Percentiles rank a stretch among this genome's conserved stretches.
Conservation (phyloP, 2,888 invertebrate genomes). For the Eupithecia abbreviata region DNA sequence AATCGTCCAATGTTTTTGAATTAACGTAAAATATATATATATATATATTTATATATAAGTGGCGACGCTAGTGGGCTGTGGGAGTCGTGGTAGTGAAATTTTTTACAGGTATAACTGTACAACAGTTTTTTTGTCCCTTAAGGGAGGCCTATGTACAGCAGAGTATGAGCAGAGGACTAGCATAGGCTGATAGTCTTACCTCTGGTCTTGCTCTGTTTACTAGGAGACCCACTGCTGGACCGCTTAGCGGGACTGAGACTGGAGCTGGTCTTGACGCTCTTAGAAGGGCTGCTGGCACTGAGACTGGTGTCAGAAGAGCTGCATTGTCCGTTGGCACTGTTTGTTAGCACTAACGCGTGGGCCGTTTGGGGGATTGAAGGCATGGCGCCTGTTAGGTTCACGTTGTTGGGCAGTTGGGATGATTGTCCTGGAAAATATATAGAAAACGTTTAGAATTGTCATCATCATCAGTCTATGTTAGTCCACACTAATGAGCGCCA, state of each 20-base stretch:
- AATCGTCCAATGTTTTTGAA: too few species aligned
- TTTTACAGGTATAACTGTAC: too few species aligned
- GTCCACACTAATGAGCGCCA: too few species aligned
- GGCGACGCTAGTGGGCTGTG: too few species aligned
- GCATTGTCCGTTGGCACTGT: constrained; percentile 75
- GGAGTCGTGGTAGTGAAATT: too few species aligned
- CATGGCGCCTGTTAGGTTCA: constrained; percentile 66
- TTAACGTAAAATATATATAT: too few species aligned
- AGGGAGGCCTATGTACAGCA: not conserved
- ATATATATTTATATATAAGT: too few species aligned
- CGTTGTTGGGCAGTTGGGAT: constrained; percentile 71
- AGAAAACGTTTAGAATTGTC: not conserved
- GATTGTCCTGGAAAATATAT: constrained; percentile 55
- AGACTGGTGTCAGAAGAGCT: constrained; percentile 83
- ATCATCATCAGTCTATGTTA: too few species aligned
- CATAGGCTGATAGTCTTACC: constrained; percentile 76
- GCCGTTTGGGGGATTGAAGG: constrained; percentile 71
- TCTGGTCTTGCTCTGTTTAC: constrained; percentile 90
- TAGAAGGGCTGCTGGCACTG: constrained; percentile 91
- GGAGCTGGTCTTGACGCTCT: constrained; percentile 93
- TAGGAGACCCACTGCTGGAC: constrained; percentile 92
- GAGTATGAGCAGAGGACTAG: not conserved
- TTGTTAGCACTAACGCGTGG: constrained; percentile 66
- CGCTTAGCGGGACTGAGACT: constrained; percentile 93
- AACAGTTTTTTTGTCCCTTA: not conserved